Evolutionary conservation across 2,888 invertebrate genomes (phyloP), one percentile per base, ranked within the genome.

Genomic region (Limnephilus marmoratus): DNA sequence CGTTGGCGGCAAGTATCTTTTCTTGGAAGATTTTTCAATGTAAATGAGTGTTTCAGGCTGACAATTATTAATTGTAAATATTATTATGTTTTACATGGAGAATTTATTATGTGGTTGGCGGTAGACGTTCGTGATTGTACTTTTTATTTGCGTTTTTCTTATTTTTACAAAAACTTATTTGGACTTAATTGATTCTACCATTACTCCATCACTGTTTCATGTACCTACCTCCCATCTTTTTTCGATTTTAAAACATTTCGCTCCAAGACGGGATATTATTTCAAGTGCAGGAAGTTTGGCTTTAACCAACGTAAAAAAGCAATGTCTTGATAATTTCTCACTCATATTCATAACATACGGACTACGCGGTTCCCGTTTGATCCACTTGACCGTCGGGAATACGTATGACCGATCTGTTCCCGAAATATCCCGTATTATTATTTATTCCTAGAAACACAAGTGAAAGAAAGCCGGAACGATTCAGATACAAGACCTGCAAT

Each of bases 271-370:
- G 31, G 31, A 82, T 82, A 82, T 34, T 82, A 82, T 88, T 68
- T 88, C 88, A 88, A 88, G 88, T 68, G 88, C 68, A 53, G 88
- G 88, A 88, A 88, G 88, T 88, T 68, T 88, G 88, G 53, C 37
- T 88, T 53, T 37, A 87, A 68, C n/a, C 53, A 18, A n/a, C 41
- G 41, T 85, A 34, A 68, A 68, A 37, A 45, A 53, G 18, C 88
- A 80, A 88, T 88, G 37, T 68, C 68, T 88, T 88, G 88, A 68
- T 88, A 53, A 88, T 68, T 88, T 88, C 88, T 53, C 31, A 53
- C 53, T 88, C 24, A 88, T 88, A 68, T 88, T n/a, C 24, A 68
- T 68, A 45, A 45, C 11, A 68, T 24, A 68, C 68, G 68, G 88
- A 88, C 87, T 31, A 15, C 88, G 88, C 88, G 68, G 88, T 31